phyloP scores from a whole-genome alignment of 2,797 vertebrate genomes.

The Mus caroli region DNA sequence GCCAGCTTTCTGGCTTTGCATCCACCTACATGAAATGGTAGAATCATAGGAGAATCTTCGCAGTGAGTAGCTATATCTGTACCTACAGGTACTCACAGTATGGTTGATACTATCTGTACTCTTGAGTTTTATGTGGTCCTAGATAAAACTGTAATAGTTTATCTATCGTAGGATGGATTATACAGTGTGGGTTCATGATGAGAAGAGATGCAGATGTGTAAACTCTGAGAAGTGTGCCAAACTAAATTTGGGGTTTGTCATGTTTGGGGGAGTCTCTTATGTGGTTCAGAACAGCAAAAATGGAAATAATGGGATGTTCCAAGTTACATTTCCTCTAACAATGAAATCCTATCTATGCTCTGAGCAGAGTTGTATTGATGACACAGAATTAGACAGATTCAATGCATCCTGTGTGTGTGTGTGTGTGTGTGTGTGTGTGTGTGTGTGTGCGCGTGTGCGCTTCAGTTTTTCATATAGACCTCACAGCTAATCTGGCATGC shows the following conservation, averaged over 20 bases:
- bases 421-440: not conserved
- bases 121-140: not conserved
- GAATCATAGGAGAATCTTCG: not conserved
- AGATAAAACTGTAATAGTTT: not conserved
- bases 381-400: not conserved
- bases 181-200: not conserved
- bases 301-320: too few species aligned
- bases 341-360: not conserved
- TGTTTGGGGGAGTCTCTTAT: not conserved
- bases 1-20: not conserved
- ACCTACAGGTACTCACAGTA: not conserved
- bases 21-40: not conserved
- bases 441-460: too few species aligned
- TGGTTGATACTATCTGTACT: not conserved
- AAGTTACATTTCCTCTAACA: not conserved
- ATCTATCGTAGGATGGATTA: not conserved
- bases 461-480: not conserved
- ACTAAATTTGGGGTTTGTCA: not conserved
- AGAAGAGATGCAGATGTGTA: not conserved
- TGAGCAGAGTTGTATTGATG: not conserved
- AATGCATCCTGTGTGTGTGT: not conserved
- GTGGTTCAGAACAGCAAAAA: not conserved
- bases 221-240: not conserved
- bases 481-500: not conserved
- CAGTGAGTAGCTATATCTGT: not conserved